phyloP scores from a whole-genome alignment of 2,888 invertebrate genomes.

The Odontocerum albicorne region DNA sequence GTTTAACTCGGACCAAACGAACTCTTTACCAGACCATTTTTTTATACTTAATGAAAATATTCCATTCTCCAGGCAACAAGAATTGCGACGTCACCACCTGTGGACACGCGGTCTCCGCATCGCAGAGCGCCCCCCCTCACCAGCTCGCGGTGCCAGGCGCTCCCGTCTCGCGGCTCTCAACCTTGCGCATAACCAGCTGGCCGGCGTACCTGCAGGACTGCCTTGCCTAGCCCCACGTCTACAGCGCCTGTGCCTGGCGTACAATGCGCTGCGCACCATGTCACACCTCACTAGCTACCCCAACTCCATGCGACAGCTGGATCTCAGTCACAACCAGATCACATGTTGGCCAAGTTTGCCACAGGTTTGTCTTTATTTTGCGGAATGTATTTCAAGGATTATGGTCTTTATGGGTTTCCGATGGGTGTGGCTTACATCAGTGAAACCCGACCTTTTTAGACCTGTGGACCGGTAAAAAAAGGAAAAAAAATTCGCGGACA shows the following conservation, averaged over 20 bases:
- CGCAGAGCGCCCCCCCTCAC: conserved; percentile 62
- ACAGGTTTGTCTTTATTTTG: conserved; percentile 56
- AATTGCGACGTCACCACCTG: conserved; percentile 73
- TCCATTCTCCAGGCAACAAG: conserved; percentile 52
- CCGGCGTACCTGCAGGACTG: conserved; percentile 81
- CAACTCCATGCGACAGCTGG: conserved; percentile 83
- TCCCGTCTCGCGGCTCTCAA: conserved; percentile 77
- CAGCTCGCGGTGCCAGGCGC: conserved; percentile 55
- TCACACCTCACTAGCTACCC: conserved; percentile 91
- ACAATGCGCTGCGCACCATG: conserved; percentile 76
- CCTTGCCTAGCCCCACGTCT: conserved; percentile 89
- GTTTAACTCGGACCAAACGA: too few species aligned
- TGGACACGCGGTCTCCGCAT: conserved; percentile 72
- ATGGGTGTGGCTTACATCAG: too few species aligned
- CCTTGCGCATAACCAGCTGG: conserved; percentile 89
- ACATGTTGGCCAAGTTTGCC: conserved; percentile 88
- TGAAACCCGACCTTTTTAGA: too few species aligned
- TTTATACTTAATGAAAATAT: not conserved
- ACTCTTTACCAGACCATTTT: not conserved
- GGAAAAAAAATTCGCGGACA: too few species aligned
- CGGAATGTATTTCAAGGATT: too few species aligned
- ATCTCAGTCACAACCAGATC: conserved; percentile 90
- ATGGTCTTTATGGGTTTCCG: too few species aligned
- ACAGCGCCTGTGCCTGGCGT: conserved; percentile 86
- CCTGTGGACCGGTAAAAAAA: too few species aligned